Base-by-base conservation (phyloP, 1,140 invertebrate species). In the Ceratina calcarata region DNA sequence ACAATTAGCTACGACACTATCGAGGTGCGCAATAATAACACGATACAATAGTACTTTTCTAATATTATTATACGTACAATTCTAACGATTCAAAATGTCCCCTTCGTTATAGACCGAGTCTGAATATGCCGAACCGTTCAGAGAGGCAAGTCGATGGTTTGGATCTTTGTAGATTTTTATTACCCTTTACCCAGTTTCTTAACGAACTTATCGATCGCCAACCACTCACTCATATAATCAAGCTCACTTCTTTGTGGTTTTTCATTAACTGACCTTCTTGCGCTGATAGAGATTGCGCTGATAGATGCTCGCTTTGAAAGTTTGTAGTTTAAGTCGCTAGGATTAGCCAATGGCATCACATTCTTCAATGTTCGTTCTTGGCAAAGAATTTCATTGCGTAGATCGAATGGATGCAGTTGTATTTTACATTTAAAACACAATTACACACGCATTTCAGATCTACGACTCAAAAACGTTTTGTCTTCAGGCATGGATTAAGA, bases 61-160 rank as follows among this genome's bases (percentile, higher is more conserved):
- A 45, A 18, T 58, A 18, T 58, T 83, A 65, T 81, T 78, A 49
- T 84, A 80, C 45, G 22, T 78, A 60, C 69, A 53, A 90, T 91
- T 89, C 89, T 92, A 92, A 93, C 88, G 86, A 89, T 79, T 90
- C 83, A 90, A 91, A 91, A 90, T 93, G 80, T 93, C 91, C 91
- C 92, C 88, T 88, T 93, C 91, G 90, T 93, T 93, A 88, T 93
- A 93, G 92, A 93, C 91, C 90, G 92, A 93, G 91, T 93, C 92
- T 89, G 92, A 93, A 93, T 93, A 93, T 93, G 92, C 92, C 92
- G 92, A 93, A 93, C 91, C 91, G 90, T 93, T 93, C 91, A 92
- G 92, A 93, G 91, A 93, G 92, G 92, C 92, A 93, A 93, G 92
- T 93, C 92, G 91, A 92, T 93, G 91, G 92, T 93, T 93, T 93